Evolutionary conservation across 2,888 invertebrate genomes (phyloP).

Genomic region (Leptothorax acervorum): DNA sequence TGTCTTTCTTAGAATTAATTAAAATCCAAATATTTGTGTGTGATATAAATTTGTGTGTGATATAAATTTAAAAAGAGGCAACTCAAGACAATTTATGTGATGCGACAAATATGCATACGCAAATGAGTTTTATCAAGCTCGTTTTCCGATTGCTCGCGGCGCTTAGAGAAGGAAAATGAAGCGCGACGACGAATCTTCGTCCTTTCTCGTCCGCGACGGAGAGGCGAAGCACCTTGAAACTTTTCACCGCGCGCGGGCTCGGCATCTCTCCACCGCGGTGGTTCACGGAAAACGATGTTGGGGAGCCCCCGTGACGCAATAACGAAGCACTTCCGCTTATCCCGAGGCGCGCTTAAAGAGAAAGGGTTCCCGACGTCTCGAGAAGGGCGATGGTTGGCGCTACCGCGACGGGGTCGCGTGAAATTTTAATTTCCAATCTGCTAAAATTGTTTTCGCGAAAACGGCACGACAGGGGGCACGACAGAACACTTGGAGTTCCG

Average conservation of each 20-base stretch:
- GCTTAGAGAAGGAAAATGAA: slow-evolving; percentile 6
- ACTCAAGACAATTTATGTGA: slow-evolving; percentile 2
- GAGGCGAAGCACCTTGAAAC: slow-evolving; percentile 32
- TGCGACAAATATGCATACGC: background rate
- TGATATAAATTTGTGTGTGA: background rate
- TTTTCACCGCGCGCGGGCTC: slow-evolving; percentile 16
- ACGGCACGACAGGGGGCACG: slow-evolving; percentile 31
- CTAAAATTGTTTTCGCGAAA: slow-evolving; percentile 68
- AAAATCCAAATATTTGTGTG: background rate
- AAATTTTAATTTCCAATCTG: slow-evolving; percentile 77
- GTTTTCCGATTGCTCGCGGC: slow-evolving; percentile 30
- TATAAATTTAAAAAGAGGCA: background rate
- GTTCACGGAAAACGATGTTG: slow-evolving; percentile 20
- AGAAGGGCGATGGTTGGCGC: background rate
- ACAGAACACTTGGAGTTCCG: slow-evolving; percentile 23
- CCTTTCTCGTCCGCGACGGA: background rate
- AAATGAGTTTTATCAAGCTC: slow-evolving; percentile 35
- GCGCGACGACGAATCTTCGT: background rate
- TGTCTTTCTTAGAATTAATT: background rate
- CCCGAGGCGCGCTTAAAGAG: slow-evolving; percentile 42
- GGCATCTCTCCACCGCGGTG: background rate
- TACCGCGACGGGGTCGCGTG: slow-evolving; percentile 39
- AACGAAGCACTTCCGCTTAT: slow-evolving; percentile 37
- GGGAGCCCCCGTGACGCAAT: slow-evolving; percentile 4
- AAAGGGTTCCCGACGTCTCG: slow-evolving; percentile 23